These are phyloP conservation scores for Pachyramphus minor DNA, from an alignment of 2,113 vertebrate species.

Conservation along the genomic window DNA sequence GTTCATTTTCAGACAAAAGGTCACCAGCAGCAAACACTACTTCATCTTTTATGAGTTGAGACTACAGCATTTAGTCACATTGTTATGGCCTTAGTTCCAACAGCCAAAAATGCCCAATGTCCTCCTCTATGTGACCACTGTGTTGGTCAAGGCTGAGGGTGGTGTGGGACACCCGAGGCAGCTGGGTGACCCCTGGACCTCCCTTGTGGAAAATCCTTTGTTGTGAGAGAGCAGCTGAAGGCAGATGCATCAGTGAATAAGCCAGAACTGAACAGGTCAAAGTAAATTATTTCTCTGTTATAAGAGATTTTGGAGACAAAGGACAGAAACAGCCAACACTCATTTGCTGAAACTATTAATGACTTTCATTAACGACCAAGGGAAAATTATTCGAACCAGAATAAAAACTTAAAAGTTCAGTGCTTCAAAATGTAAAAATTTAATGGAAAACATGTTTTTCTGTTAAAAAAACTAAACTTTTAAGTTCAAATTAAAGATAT, in stretches of 20 bases:
- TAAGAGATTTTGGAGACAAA: background rate
- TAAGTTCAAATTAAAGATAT: background rate
- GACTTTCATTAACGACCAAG: background rate
- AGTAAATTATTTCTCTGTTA: background rate
- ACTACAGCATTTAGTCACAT: background rate
- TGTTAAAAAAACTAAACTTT: background rate
- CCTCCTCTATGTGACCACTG: background rate
- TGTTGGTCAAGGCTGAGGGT: background rate
- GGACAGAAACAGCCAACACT: background rate
- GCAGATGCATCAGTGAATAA: background rate
- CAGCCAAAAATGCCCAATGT: background rate
- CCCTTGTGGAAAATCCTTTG: rapidly evolving
- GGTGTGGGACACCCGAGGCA: rapidly evolving
- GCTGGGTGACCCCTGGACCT: too few species aligned
- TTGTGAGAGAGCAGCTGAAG: background rate
- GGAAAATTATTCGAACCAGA: background rate
- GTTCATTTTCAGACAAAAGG: background rate
- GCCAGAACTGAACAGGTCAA: background rate
- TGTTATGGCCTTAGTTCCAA: background rate
- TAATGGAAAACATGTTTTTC: background rate
- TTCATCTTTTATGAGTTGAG: background rate
- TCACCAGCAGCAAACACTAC: background rate
- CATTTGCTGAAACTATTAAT: background rate
- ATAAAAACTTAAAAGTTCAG: background rate
- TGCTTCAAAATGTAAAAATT: background rate